Base-by-base conservation (phyloP, 1,140 invertebrate genomes). In the Tetramorium simillimum region DNA sequence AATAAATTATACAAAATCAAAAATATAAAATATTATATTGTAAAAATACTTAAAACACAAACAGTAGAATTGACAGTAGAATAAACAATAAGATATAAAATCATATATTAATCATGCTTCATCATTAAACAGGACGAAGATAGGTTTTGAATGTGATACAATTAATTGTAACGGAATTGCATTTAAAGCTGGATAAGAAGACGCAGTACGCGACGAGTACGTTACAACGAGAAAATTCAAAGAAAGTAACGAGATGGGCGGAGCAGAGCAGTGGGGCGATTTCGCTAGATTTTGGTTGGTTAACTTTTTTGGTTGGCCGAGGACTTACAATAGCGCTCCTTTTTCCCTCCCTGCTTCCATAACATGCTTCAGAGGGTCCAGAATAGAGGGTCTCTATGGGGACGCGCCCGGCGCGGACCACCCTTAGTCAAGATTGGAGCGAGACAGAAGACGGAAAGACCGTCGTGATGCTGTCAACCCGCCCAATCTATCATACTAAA, bases 401-500 rank as follows among this genome's bases (percentile, higher is more conserved):
- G 89, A 90, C 85, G 88, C 78, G 72, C 69, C 49, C 69, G 84
- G n/a, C 58, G 63, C 46, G 93, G 90, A 89, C 92, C 93, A 93
- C 93, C 93, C 93, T 92, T 91, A 86, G 63, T 67, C 51, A 82
- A 81, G 70, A 78, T 84, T 84, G 40, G 53, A 84, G 58, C 43
- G 77, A 70, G 70, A 77, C 37, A 51, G 60, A 28, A 89, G 58
- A 72, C 58, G 81, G 82, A 88, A 88, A 80, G 73, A 87, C 51
- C 82, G 91, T 92, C 91, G 92, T 86, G 78, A 86, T 91, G 88
- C 91, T 93, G 93, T 93, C 93, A 94, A 90, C 91, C 88, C 89
- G 90, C 91, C 90, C 94, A 91, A 95, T 95, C 94, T 95, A 95
- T 95, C 94, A 95, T 94, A 94, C 88, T 85, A 86, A 92, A 92